These are phyloP conservation scores for Drosophila niveifrons DNA, from an alignment of 2,888 invertebrate species.

Conservation along the genomic window DNA sequence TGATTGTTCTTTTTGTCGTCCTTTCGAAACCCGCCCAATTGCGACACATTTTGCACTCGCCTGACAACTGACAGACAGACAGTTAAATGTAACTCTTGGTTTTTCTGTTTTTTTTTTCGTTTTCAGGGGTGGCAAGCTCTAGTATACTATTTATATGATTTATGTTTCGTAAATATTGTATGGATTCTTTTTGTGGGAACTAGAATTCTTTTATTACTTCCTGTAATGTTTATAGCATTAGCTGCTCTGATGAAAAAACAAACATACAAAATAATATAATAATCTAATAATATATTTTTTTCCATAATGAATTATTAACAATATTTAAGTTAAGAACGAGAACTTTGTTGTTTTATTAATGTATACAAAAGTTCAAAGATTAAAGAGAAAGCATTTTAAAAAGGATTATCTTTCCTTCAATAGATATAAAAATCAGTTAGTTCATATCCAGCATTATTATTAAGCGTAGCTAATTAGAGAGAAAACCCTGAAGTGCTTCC, in stretches of 20 bases:
- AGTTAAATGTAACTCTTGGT: conserved; percentile 23
- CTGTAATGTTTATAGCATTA: not conserved
- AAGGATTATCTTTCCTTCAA: no score
- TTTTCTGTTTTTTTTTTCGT: not conserved
- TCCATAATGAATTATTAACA: no score
- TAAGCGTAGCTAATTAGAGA: no score
- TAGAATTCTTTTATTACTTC: not conserved
- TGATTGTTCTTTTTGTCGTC: conserved; percentile 74
- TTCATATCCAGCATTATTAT: no score
- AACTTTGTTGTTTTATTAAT: no score
- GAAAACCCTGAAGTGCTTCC: not conserved
- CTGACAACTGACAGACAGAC: conserved; percentile 51
- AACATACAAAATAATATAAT: not conserved
- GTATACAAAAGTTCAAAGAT: no score
- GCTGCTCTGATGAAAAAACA: not conserved
- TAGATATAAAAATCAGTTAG: no score
- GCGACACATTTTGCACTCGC: conserved; percentile 38
- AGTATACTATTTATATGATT: not conserved
- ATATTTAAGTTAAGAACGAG: no score
- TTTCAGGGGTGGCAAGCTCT: conserved; percentile 19
- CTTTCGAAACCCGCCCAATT: conserved; percentile 22
- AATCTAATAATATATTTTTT: not conserved
- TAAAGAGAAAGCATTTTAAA: no score
- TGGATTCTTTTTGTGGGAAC: conserved; percentile 1
- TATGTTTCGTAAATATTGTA: conserved; percentile 3